phyloP scores from a whole-genome alignment of 2,113 vertebrate genomes.

The Meleagris gallopavo region DNA sequence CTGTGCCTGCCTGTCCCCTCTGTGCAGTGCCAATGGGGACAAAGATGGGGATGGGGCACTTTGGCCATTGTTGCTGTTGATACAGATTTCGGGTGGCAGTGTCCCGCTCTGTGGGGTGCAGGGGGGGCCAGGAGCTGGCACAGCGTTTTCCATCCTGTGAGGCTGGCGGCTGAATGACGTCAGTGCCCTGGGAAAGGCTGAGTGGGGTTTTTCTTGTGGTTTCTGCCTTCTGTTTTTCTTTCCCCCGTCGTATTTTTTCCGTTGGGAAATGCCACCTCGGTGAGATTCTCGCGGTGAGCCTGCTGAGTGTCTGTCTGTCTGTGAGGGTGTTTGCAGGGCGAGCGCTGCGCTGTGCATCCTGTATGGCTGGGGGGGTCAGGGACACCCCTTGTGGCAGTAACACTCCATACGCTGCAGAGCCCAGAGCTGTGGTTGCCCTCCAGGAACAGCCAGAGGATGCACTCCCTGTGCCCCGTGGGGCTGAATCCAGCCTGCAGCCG shows the following conservation, averaged over 20 bases:
- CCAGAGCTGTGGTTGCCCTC: background rate
- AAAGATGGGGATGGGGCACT: background rate
- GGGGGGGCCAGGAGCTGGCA: background rate
- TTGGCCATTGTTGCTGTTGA: background rate
- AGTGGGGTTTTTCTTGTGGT: constrained; percentile 66
- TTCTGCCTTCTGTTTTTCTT: constrained; percentile 32
- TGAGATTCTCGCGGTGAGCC: background rate
- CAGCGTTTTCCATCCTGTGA: background rate
- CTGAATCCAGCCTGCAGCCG: background rate
- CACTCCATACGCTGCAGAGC: fast-evolving
- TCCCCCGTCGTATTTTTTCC: background rate
- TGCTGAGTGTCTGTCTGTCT: background rate
- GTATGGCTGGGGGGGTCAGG: background rate
- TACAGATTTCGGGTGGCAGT: no score
- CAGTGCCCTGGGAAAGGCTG: constrained; percentile 50
- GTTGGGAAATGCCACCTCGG: background rate
- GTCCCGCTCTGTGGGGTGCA: fast-evolving
- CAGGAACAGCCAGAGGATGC: background rate
- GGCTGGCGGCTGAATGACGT: background rate
- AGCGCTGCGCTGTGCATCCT: background rate
- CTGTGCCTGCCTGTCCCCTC: background rate
- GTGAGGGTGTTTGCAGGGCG: background rate
- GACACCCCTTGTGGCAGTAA: background rate
- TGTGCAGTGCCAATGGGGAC: background rate
- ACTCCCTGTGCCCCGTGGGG: fast-evolving